Percentiles rank a stretch among this genome's conserved stretches.
Evolutionary conservation across 1,140 invertebrate genomes (phyloP).

Genomic region (Eubasilissa regina): DNA sequence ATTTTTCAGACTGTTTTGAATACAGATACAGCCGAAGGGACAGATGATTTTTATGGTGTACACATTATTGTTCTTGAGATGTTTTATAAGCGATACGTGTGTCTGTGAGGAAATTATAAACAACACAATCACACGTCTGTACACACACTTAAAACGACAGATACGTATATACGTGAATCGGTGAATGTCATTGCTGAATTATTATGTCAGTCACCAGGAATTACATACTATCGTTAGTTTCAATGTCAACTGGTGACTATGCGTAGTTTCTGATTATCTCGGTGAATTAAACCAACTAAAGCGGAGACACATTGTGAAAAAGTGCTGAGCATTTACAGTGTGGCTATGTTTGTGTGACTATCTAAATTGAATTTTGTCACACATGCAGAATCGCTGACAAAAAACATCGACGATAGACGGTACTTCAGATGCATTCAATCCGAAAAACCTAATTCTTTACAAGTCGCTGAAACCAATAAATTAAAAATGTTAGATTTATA

Average conservation of each 20-base stretch:
- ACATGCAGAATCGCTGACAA: no score
- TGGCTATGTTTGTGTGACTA: no score
- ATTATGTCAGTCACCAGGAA: constrained; percentile 20
- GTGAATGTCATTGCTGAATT: constrained; percentile 21
- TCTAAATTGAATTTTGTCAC: no score
- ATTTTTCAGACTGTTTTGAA: no score
- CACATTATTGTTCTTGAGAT: neutral
- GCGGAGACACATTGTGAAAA: neutral
- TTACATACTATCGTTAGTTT: constrained; percentile 12
- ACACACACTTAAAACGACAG: constrained; percentile 1
- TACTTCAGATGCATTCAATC: no score
- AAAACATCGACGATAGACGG: no score
- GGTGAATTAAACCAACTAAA: neutral
- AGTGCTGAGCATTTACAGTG: neutral
- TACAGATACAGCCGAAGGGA: no score
- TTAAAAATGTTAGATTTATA: no score
- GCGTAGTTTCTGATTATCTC: constrained; percentile 20
- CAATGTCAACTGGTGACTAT: constrained; percentile 35
- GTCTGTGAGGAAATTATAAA: neutral
- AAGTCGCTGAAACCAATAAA: no score
- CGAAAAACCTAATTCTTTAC: no score
- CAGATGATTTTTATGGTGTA: no score
- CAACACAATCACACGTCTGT: neutral
- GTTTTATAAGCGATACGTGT: neutral
- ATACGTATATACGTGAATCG: neutral